Evolutionary conservation across 2,113 vertebrate species (phyloP), one percentile per base, ranked within the genome.

Genomic region (Pterocles gutturalis): DNA sequence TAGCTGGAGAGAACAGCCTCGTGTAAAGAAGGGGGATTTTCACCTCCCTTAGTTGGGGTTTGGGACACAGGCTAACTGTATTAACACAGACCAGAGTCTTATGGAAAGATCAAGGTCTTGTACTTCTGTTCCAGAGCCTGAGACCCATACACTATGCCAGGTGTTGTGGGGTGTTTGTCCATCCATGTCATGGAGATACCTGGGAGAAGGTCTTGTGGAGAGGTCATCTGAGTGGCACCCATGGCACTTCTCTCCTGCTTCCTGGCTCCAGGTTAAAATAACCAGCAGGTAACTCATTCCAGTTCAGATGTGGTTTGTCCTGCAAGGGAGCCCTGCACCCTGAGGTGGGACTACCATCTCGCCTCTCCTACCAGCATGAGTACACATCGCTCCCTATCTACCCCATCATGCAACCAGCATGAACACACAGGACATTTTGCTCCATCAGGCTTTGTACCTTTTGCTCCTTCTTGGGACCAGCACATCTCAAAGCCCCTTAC

Each of bases 131-230:
- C 17, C 55, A 70, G 25, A 33, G n/a, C 24, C 22, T 28, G 60
- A 90, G n/a, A 45, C 7, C 11, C 54, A 9, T 10, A 45, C 0
- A 0, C 10, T 48, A 2, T 28, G 28, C n/a, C 28, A 75, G 61
- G 34, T 1, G 3, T 15, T 16, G 76, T 24, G 12, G 36, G 22
- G 13, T 28, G 14, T 54, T 83, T 61, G 16, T 54, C 62, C 20
- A 48, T 5, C 29, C 22, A 2, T 14, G 43, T 16, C 43, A 19
- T 5, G 1, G 61, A 51, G 24, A 34, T 4, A 45, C 1, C 2
- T 48, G 43, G 19, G 2, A 89, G 19, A 22, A 28, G 29, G 12
- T 34, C 43, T 15, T 34, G 34, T 0, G 0, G 33, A 58, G 34
- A 57, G 10, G 10, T 55, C 53, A 16, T 46, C 45, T 19, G 26